A percentile compares a stretch with the other conserved stretches of the same genome.
These are phyloP conservation scores for Ondatra zibethicus DNA, from an alignment of 2,113 vertebrate species.

Conservation along the genomic window DNA sequence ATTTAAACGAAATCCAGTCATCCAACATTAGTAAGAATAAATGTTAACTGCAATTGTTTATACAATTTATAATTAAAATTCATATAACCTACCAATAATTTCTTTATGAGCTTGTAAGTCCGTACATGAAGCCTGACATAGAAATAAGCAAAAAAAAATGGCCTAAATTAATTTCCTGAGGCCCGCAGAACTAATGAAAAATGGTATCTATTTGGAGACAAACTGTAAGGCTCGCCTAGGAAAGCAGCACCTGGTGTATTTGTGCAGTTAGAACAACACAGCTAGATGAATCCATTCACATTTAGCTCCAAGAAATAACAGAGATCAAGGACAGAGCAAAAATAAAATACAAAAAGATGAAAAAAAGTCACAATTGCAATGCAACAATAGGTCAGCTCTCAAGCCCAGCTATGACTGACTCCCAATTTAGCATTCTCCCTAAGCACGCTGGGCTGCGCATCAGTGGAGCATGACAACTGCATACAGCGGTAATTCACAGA, in stretches of 20 bases:
- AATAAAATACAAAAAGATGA: slow-evolving; percentile 41
- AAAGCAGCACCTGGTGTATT: slow-evolving; percentile 11
- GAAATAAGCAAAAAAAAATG: slow-evolving; percentile 23
- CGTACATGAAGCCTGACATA: not conserved
- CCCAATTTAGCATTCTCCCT: not conserved
- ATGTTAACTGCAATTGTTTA: not conserved
- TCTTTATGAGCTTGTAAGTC: slow-evolving; percentile 45
- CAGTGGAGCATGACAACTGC: not conserved
- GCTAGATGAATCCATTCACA: slow-evolving; percentile 34
- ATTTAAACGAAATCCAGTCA: not conserved
- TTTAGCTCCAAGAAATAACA: slow-evolving; percentile 23
- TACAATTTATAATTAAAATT: slow-evolving; percentile 41
- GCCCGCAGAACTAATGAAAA: slow-evolving; percentile 17
- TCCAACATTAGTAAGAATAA: not conserved
- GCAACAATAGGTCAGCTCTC: slow-evolving; percentile 42
- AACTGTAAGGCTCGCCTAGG: not conserved
- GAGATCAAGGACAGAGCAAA: slow-evolving; percentile 41
- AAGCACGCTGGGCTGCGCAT: not conserved
- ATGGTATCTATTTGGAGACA: not conserved
- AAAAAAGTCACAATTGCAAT: slow-evolving; percentile 42
- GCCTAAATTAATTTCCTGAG: not conserved
- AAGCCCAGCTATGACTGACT: slow-evolving; percentile 34
- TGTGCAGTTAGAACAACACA: slow-evolving; percentile 15
- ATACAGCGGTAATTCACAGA: slow-evolving; percentile 56
- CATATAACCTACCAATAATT: slow-evolving; percentile 2